phyloP scores from a whole-genome alignment of 2,888 invertebrate genomes.

The Auanema freiburgensis region DNA sequence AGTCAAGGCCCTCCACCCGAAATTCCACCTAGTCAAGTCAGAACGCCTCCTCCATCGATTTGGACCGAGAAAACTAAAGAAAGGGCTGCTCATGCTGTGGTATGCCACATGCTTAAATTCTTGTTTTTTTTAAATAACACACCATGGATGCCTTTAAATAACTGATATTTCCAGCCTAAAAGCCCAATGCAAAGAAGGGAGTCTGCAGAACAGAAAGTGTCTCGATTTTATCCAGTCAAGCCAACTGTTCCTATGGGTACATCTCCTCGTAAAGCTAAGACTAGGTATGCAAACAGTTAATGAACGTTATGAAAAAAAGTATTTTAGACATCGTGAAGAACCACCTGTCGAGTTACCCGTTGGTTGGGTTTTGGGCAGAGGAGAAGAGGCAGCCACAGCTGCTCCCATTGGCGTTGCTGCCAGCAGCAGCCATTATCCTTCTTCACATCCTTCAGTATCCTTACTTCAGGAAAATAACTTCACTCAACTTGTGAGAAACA shows the following conservation, averaged over 20 bases:
- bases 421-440: constrained; percentile 39
- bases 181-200: constrained; percentile 63
- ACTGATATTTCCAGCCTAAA: constrained; percentile 51
- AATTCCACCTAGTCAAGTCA: constrained; percentile 32
- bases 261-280: constrained; percentile 78
- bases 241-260: constrained; percentile 68
- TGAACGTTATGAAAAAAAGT: not conserved
- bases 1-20: constrained; percentile 32
- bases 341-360: constrained; percentile 89
- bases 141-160: constrained; percentile 12
- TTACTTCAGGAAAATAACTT: constrained; percentile 93
- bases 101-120: constrained; percentile 9
- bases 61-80: constrained; percentile 63
- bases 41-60: constrained; percentile 45
- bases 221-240: constrained; percentile 92
- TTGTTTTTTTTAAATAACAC: constrained; percentile 4
- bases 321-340: constrained; percentile 69
- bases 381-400: constrained; percentile 26
- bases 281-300: constrained; percentile 68
- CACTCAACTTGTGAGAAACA: constrained; percentile 77
- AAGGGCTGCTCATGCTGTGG: constrained; percentile 51
- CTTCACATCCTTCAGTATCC: constrained; percentile 84
- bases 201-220: constrained; percentile 64
- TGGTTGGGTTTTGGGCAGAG: constrained; percentile 87
- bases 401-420: constrained; percentile 43